A percentile compares a stretch with the other conserved stretches of the same genome.
These are phyloP conservation scores for Hydropotes inermis DNA, from an alignment of 2,113 vertebrate genomes.

Conservation along the genomic window DNA sequence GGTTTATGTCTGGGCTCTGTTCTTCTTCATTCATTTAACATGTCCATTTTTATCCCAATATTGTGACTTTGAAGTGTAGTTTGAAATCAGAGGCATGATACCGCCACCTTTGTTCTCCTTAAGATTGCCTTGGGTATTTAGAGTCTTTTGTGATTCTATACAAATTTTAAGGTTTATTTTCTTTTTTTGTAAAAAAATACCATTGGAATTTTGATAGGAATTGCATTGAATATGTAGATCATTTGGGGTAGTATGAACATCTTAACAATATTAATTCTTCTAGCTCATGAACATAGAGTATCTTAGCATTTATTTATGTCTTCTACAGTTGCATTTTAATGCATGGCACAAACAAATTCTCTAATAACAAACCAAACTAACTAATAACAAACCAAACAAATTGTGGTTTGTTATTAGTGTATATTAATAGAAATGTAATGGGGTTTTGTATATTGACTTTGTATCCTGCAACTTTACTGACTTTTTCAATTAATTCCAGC, in stretches of 20 bases:
- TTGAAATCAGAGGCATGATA: background rate
- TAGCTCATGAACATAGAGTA: background rate
- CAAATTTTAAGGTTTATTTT: background rate
- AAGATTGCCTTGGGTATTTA: background rate
- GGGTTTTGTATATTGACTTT: background rate
- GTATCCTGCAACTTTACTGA: background rate
- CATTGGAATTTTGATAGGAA: background rate
- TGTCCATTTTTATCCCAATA: background rate
- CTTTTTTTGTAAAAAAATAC: background rate
- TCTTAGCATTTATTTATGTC: background rate
- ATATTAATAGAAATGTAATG: background rate
- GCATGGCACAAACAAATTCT: too few species aligned
- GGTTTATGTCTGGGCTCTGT: background rate
- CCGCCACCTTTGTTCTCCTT: background rate
- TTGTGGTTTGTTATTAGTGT: background rate
- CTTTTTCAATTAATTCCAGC: background rate
- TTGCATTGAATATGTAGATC: background rate
- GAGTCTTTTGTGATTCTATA: background rate
- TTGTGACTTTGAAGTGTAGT: background rate
- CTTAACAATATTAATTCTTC: background rate
- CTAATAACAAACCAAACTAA: too few species aligned
- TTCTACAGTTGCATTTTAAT: background rate
- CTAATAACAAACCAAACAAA: too few species aligned
- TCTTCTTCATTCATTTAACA: background rate
- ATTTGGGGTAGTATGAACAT: background rate